Base-by-base conservation (phyloP, 2,888 invertebrate species). In the Orchesellides sinensis region DNA sequence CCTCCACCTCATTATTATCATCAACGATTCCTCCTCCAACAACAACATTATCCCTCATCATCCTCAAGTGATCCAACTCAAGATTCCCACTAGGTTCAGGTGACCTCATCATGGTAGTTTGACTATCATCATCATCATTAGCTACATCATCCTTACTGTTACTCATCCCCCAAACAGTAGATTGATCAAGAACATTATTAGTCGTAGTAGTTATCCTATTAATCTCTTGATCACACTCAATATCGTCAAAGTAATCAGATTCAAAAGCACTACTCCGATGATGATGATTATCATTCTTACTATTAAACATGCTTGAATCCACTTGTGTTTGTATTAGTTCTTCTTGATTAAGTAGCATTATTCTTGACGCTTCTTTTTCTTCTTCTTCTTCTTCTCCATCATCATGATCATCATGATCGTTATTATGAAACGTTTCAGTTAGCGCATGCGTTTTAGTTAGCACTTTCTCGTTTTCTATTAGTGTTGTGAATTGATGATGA, bases 381-480 rank as follows among this genome's bases (percentile, higher is more conserved):
- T n/a, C n/a, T n/a, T n/a, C n/a, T n/a, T n/a, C n/a, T n/a, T n/a
- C n/a, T n/a, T n/a, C n/a, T n/a, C n/a, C n/a, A n/a, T n/a, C n/a
- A n/a, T n/a, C n/a, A n/a, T n/a, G n/a, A n/a, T n/a, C n/a, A n/a
- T n/a, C n/a, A n/a, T n/a, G n/a, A n/a, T n/a, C n/a, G n/a, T n/a
- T n/a, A n/a, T n/a, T n/a, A n/a, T n/a, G n/a, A n/a, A n/a, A n/a
- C n/a, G n/a, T n/a, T n/a, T n/a, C n/a, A n/a, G n/a, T n/a, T n/a
- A n/a, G n/a, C n/a, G n/a, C 72, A 19, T 72, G 35, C 21, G 17
- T 54, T 29, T 45, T 32, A 40, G 45, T 45, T 25, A 73, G 17
- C 29, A 23, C 25, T 54, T 83, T 83, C 63, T 77, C 75, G 47
- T 45, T 75, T 40, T 72, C 77, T 32, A 83, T 83, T 19, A 83